phyloP scores from a whole-genome alignment of 2,888 invertebrate species.

The Serripes groenlandicus region DNA sequence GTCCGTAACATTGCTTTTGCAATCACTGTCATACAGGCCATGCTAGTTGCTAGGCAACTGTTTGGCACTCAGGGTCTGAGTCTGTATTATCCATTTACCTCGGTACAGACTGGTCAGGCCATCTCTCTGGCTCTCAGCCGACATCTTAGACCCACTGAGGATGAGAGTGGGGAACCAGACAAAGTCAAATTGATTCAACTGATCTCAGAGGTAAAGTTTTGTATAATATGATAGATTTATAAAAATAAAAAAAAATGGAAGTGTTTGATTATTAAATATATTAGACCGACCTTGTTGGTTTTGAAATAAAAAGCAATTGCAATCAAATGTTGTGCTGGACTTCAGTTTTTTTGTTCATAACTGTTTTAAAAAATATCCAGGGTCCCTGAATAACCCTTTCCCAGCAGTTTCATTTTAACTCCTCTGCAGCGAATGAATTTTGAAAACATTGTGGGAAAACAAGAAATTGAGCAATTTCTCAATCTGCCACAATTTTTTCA shows the following conservation, averaged over 20 bases:
- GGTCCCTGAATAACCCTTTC: too few relatives aligned
- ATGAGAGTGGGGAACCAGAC: conserved; percentile 67
- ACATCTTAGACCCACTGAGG: conserved; percentile 57
- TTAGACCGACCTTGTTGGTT: too few relatives aligned
- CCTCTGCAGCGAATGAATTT: too few relatives aligned
- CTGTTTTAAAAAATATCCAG: too few relatives aligned
- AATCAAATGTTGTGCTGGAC: too few relatives aligned
- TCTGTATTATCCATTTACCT: conserved; percentile 82
- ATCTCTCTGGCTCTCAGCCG: conserved; percentile 68
- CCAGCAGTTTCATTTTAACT: too few relatives aligned
- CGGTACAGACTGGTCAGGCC: conserved; percentile 66
- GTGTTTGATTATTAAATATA: too few relatives aligned
- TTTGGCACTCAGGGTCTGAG: conserved; percentile 83
- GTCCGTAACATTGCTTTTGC: conserved; percentile 77
- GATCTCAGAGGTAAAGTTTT: conserved; percentile 67
- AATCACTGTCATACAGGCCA: conserved; percentile 80
- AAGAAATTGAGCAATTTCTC: neutral
- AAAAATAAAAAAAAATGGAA: too few relatives aligned
- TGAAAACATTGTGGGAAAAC: neutral
- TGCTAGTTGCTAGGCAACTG: conserved; percentile 81
- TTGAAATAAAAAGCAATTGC: too few relatives aligned
- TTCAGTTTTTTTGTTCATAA: too few relatives aligned
- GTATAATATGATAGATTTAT: too few relatives aligned
- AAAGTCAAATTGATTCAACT: conserved; percentile 69
- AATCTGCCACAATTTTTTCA: neutral